Percentiles rank a stretch among this genome's conserved stretches.
phyloP scores from a whole-genome alignment of 1,140 invertebrate genomes.

The Cyrtorhinus lividipennis region DNA sequence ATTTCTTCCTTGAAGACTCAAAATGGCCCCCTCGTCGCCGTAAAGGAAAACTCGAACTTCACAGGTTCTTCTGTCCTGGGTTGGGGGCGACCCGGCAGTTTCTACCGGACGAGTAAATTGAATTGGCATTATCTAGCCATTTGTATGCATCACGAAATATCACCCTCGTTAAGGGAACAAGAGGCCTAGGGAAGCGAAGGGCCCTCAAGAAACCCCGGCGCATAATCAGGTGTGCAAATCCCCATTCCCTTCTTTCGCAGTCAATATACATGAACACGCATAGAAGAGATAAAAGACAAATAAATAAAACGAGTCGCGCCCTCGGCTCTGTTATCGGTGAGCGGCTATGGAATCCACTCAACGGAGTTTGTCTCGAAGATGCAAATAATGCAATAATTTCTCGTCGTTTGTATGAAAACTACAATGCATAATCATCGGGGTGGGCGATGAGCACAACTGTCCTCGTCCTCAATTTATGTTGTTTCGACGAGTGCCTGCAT shows the following conservation, averaged over 20 bases:
- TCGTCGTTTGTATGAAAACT: too few species aligned
- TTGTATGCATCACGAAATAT: constrained; percentile 10
- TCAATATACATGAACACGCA: constrained; percentile 8
- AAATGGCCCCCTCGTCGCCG: too few species aligned
- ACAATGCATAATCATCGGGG: too few species aligned
- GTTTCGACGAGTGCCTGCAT: too few species aligned
- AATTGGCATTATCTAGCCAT: constrained; percentile 8
- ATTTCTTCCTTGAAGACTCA: too few species aligned
- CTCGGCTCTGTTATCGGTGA: neutral
- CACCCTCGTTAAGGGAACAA: constrained; percentile 9
- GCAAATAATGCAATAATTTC: too few species aligned
- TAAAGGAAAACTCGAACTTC: too few species aligned
- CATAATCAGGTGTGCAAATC: constrained; percentile 9
- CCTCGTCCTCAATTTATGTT: too few species aligned
- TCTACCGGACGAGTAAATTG: constrained; percentile 3
- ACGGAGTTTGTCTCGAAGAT: too few species aligned
- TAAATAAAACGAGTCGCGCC: constrained; percentile 1
- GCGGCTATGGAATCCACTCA: constrained; percentile 26
- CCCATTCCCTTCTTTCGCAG: neutral
- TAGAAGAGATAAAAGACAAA: constrained; percentile 4
- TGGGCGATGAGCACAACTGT: too few species aligned
- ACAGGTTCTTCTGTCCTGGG: too few species aligned
- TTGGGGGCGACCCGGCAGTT: neutral
- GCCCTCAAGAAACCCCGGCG: neutral
- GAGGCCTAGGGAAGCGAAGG: neutral